phyloP scores from a whole-genome alignment of 1,140 invertebrate genomes.

The Ectropis grisescens region DNA sequence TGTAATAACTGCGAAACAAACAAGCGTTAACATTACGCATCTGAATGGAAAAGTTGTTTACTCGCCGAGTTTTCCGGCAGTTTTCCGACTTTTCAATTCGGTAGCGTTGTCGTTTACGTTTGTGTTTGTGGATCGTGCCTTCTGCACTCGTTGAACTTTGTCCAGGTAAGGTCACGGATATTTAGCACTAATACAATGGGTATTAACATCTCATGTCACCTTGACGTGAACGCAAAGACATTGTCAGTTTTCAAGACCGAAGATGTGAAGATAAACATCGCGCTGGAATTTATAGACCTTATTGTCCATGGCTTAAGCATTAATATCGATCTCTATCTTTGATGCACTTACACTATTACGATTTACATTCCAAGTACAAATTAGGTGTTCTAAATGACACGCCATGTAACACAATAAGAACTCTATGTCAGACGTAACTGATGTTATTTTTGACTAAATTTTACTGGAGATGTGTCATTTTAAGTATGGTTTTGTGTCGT shows the following conservation, averaged over 20 bases:
- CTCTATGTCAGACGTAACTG: too few species aligned
- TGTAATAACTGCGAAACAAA: too few species aligned
- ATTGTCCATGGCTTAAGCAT: too few species aligned
- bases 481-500: slow-evolving; percentile 24
- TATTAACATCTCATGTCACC: slow-evolving; percentile 64
- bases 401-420: too few species aligned
- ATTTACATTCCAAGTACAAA: too few species aligned
- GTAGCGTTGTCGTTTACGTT: slow-evolving; percentile 9
- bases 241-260: slow-evolving; percentile 22
- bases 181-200: slow-evolving; percentile 63
- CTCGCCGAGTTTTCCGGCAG: slow-evolving; percentile 12
- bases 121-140: slow-evolving; percentile 26
- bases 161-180: slow-evolving; percentile 60
- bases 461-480: too few species aligned
- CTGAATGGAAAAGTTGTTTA: neutral
- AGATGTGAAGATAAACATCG: too few species aligned
- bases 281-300: too few species aligned
- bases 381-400: too few species aligned
- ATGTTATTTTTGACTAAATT: too few species aligned
- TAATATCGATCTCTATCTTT: too few species aligned
- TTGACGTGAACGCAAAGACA: slow-evolving; percentile 60
- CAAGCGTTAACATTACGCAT: neutral
- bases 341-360: too few species aligned
- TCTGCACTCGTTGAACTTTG: slow-evolving; percentile 58
- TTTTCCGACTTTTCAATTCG: slow-evolving; percentile 16